Evolutionary conservation across 1,140 invertebrate species (phyloP).

Genomic region (Temnothorax nylanderi): DNA sequence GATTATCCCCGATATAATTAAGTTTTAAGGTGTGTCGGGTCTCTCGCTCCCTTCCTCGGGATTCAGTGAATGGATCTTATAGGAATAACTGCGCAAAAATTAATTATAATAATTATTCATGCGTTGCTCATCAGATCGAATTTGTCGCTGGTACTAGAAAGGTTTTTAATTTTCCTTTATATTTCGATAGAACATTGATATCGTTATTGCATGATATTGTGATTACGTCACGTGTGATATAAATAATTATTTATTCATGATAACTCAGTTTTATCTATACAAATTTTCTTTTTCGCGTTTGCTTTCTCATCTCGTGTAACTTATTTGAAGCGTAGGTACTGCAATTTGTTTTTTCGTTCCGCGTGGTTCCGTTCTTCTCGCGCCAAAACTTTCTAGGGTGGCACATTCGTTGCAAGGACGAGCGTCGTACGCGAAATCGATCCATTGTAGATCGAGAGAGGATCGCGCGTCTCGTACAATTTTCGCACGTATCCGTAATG

Average conservation of each 20-base stretch:
- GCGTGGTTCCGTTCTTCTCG: not conserved
- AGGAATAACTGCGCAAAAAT: not conserved
- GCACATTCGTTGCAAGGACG: not conserved
- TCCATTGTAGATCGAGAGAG: not conserved
- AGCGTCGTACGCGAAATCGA: not conserved
- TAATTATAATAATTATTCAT: not conserved
- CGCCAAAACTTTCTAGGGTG: not conserved
- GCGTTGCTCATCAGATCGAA: not conserved
- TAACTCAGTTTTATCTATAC: not conserved
- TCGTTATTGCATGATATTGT: not conserved
- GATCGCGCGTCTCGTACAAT: constrained; percentile 12
- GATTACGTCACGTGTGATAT: not conserved
- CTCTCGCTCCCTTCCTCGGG: not conserved
- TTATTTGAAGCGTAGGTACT: not conserved
- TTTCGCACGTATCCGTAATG: not conserved
- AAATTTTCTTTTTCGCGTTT: not conserved
- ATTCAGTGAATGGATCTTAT: not conserved
- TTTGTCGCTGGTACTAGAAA: not conserved
- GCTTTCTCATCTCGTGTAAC: not conserved
- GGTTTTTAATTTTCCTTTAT: not conserved
- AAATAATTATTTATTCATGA: not conserved
- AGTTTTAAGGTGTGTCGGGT: not conserved
- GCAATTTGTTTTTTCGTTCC: not conserved
- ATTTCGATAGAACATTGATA: not conserved
- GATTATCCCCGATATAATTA: constrained; percentile 30